Evolutionary conservation across 64 coral and sea anemone species (phyloP), one percentile per base, ranked within the genome.

Genomic region (Anthopleura sola): DNA sequence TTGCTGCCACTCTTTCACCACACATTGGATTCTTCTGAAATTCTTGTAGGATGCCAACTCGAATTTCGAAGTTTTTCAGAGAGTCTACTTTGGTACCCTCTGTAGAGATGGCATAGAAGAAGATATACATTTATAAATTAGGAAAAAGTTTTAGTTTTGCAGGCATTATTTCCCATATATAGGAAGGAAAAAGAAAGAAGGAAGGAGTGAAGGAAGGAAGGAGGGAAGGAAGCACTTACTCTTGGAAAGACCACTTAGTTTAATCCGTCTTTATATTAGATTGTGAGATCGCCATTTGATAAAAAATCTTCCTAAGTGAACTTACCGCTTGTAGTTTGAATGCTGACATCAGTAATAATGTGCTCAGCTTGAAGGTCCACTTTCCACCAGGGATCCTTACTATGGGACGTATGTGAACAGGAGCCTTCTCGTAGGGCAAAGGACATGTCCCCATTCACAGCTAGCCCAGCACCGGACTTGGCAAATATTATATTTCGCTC

Each of bases 301-400:
- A n/a, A n/a, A n/a, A n/a, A n/a, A n/a, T n/a, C n/a, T n/a, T n/a
- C n/a, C n/a, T n/a, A n/a, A n/a, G 50, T 53, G 14, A 71, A 71
- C 50, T 29, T 60, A 92, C 93, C 90, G 37, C 78, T 80, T 32
- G 93, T 53, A 50, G 88, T 92, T 11, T 91, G 88, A 9, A 92
- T 86, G 38, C 90, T 95, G 77, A 95, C 86, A 53, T 95, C 93
- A 31, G 93, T 95, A 20, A 95, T 54, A n/a, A 95, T 85, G 75
- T 95, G 87, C 53, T 95, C 93, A 19, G 60, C 37, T 28, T 89
- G 39, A 15, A 95, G 68, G 40, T 95, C 93, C 15, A 95, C 93
- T 55, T 64, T 92, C 93, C 93, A 95, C 93, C 93, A 95, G 3
- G 93, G 93, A n/a, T 95, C 87, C 3, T 74, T 28, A 78, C 87